Evolutionary conservation across 2,888 invertebrate species (phyloP), one percentile per base, ranked within the genome.

Genomic region (Ophioninae sp.): DNA sequence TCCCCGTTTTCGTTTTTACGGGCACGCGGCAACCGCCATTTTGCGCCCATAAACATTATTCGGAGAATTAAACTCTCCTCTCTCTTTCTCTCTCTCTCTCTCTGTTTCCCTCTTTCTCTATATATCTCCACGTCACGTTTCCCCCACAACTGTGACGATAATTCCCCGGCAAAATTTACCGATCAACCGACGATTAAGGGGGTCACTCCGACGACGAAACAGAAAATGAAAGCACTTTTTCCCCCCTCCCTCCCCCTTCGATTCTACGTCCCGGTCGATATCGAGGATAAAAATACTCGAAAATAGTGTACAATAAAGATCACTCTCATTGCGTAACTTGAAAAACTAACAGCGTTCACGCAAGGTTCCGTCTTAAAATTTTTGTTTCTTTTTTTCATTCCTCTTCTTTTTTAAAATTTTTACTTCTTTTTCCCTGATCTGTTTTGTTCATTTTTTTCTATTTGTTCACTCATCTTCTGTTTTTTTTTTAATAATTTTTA

Each of bases 1-100:
- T 70, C 57, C 37, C 20, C 37, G 70, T 56, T 57, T 56, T 70
- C 70, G 56, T 70, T 70, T 30, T 20, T 68, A 41, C 13, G 59
- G 17, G 68, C 44, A 30, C 30, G 70, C 21, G n/a, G 57, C 50
- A 17, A 50, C 17, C 50, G 50, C 73, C 56, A 23, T 77, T 67
- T 20, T 64, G 39, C 21, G 17, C 7, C 57, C 67, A 39, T 73
- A 57, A 70, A 57, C 56, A 57, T 70, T 70, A 30, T 70, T 56
- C 70, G 57, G n/a, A n/a, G 57, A 57, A 70, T 37, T 57, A 56
- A 13, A 70, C 17, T 70, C 57, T 57, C 30, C 23, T 61, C 61
- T 21, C 23, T 21, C 61, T 61, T 23, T 23, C 61, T 37, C 30
- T 61, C 23, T 61, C 21, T 61, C 23, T 61, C 61, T 23, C 61